phyloP scores from a whole-genome alignment of 2,888 invertebrate species.

The Vesta saturnalis region DNA sequence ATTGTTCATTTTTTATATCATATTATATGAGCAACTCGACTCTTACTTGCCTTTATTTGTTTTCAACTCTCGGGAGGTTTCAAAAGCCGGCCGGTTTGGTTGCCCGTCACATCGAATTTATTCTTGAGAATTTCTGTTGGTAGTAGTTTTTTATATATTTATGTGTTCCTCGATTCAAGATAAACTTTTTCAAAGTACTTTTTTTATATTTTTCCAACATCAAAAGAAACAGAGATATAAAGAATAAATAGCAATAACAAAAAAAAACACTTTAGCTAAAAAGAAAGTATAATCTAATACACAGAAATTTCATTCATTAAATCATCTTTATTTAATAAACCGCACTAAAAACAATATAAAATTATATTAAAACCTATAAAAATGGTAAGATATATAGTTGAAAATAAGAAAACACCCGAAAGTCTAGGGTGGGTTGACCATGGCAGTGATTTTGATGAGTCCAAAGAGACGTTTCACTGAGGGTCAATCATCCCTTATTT shows the following conservation, averaged over 20 bases:
- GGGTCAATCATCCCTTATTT: conserved; percentile 56
- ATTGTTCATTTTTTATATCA: conserved; percentile 36
- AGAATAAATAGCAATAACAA: background rate
- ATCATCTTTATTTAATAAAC: background rate
- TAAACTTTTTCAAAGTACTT: conserved; percentile 34
- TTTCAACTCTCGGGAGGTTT: conserved; percentile 33
- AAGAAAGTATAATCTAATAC: background rate
- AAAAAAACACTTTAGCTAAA: background rate
- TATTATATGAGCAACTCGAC: conserved; percentile 34
- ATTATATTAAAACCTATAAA: background rate
- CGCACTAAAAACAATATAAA: background rate
- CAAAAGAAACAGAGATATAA: conserved; percentile 20
- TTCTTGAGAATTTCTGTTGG: conserved; percentile 35
- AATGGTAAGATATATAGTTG: conserved; percentile 14
- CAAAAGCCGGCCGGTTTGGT: conserved; percentile 35
- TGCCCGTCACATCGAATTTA: conserved; percentile 42
- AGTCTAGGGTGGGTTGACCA: conserved; percentile 22
- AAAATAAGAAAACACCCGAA: conserved; percentile 17
- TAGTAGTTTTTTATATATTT: conserved; percentile 42
- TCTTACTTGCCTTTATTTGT: conserved; percentile 37
- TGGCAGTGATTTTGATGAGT: conserved; percentile 53
- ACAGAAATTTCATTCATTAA: no score
- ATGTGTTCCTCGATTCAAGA: conserved; percentile 34
- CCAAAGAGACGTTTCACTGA: conserved; percentile 49
- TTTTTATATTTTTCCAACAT: conserved; percentile 26